These are phyloP conservation scores for Diachasmimorpha longicaudata DNA, from an alignment of 1,140 invertebrate species.

Conservation along the genomic window DNA sequence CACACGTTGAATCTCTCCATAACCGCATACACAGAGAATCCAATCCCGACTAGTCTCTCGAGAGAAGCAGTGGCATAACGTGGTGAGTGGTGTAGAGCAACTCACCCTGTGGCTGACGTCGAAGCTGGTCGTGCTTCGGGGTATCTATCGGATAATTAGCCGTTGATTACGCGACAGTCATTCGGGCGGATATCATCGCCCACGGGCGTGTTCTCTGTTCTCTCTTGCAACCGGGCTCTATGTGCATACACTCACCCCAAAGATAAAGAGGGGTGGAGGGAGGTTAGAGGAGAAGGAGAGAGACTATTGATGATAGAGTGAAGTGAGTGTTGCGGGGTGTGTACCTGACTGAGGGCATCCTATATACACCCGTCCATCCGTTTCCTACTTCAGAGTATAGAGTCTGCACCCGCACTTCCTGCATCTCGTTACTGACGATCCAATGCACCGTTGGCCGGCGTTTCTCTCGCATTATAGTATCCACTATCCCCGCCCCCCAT, in stretches of 20 bases:
- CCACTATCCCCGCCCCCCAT: conserved; percentile 1
- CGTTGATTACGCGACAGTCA: conserved; percentile 60
- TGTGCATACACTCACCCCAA: conserved; percentile 1
- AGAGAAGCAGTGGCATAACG: not conserved
- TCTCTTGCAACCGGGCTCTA: no score
- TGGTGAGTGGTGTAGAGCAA: not conserved
- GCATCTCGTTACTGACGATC: conserved; percentile 57
- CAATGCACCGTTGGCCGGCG: conserved; percentile 45
- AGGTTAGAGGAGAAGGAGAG: not conserved
- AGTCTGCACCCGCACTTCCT: conserved; percentile 50
- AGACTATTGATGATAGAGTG: conserved; percentile 1
- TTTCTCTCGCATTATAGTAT: conserved; percentile 43
- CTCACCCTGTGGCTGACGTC: conserved; percentile 20
- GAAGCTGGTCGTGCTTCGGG: conserved; percentile 40
- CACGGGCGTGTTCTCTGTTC: conserved; percentile 39
- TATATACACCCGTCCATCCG: conserved; percentile 8
- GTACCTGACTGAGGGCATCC: conserved; percentile 16
- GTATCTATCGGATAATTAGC: conserved; percentile 63
- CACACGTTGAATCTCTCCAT: not conserved
- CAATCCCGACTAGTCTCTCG: not conserved
- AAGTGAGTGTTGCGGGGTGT: conserved; percentile 17
- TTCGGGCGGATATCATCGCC: conserved; percentile 56
- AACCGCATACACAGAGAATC: not conserved
- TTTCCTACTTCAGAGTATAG: conserved; percentile 12
- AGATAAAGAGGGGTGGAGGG: no score